Conservation (phyloP, 64 coral and sea anemone species). For the Acropora yongei region DNA sequence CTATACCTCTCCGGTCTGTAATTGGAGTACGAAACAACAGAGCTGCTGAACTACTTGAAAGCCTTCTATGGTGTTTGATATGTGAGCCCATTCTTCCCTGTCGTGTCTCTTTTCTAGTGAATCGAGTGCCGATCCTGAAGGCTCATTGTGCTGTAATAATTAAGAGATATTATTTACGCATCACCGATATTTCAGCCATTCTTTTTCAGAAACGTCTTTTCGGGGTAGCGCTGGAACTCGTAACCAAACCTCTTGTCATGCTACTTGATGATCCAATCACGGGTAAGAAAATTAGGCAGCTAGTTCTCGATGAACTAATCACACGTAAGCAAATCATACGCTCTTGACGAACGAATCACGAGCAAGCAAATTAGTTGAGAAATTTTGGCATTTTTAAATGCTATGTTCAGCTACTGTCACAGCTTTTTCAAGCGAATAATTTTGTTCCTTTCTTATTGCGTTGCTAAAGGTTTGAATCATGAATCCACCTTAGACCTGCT, state of each 20-base stretch:
- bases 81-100: background rate
- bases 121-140: too few species aligned
- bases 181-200: background rate
- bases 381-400: too few species aligned
- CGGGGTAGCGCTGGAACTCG: background rate
- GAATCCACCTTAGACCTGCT: conserved; percentile 9
- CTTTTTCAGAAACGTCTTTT: conserved; percentile 17
- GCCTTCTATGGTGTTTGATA: background rate
- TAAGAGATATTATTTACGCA: too few species aligned
- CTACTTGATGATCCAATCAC: conserved; percentile 32
- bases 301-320: too few species aligned
- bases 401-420: background rate
- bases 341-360: too few species aligned
- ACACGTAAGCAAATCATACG: too few species aligned
- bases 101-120: too few species aligned
- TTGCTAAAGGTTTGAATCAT: background rate
- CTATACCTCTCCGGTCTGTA: too few species aligned
- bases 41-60: too few species aligned
- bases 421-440: background rate
- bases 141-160: too few species aligned
- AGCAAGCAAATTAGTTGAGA: too few species aligned
- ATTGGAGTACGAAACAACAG: too few species aligned
- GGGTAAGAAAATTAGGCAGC: conserved; percentile 6
- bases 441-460: background rate
- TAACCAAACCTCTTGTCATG: background rate